phyloP scores from a whole-genome alignment of 2,888 invertebrate species.

The Luffia ferchaultella region DNA sequence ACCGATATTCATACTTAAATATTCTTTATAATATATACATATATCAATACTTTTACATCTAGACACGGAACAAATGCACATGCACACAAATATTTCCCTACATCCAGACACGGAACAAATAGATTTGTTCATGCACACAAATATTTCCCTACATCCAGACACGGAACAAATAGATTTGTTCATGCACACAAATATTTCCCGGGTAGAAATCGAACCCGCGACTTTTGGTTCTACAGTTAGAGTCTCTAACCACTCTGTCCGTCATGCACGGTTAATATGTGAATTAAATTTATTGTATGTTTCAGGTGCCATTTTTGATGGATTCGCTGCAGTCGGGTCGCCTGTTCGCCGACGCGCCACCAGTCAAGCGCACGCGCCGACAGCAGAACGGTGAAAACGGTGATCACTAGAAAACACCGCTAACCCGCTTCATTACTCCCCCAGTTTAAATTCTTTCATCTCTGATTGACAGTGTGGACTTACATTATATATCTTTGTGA shows the following conservation, averaged over 20 bases:
- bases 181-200: no score
- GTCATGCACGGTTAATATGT: not conserved
- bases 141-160: no score
- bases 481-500: not conserved
- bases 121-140: no score
- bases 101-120: no score
- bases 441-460: not conserved
- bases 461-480: not conserved
- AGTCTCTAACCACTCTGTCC: not conserved
- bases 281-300: not conserved
- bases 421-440: not conserved
- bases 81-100: no score
- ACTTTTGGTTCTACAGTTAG: not conserved
- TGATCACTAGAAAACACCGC: constrained; percentile 27
- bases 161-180: no score
- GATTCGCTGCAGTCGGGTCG: constrained; percentile 38
- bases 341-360: constrained; percentile 35
- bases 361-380: constrained; percentile 39
- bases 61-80: no score
- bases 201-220: not conserved
- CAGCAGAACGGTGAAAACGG: constrained; percentile 31
- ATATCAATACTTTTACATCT: no score
- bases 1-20: no score
- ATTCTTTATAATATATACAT: no score
- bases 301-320: constrained; percentile 35